These are phyloP conservation scores for Ectropis crepuscularia DNA, from an alignment of 2,888 invertebrate genomes.

Conservation along the genomic window DNA sequence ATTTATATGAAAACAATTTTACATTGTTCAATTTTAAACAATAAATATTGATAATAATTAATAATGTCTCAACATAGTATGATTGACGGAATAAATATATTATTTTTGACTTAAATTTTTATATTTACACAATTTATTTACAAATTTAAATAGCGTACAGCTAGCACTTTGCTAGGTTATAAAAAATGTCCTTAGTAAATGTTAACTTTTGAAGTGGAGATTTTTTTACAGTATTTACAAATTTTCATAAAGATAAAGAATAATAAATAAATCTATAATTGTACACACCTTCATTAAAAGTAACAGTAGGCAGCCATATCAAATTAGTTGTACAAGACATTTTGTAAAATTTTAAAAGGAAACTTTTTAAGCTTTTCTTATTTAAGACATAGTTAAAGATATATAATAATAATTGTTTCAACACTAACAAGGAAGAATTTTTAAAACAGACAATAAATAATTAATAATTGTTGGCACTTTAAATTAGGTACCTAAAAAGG, in stretches of 20 bases:
- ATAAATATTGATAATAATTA: conserved; percentile 74
- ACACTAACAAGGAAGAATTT: conserved; percentile 33
- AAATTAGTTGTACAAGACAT: not conserved
- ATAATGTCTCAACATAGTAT: conserved; percentile 63
- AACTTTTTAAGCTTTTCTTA: not conserved
- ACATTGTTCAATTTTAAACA: conserved; percentile 77
- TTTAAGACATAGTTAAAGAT: conserved; percentile 31
- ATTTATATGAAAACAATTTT: conserved; percentile 81
- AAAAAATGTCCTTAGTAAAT: conserved; percentile 53
- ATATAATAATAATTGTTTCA: conserved; percentile 25
- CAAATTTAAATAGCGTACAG: conserved; percentile 55
- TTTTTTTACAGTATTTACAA: conserved; percentile 79
- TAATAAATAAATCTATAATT: conserved; percentile 9
- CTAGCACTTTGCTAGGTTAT: conserved; percentile 66
- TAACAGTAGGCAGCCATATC: too few species aligned
- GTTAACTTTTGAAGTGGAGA: conserved; percentile 43
- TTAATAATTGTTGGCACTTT: conserved; percentile 51
- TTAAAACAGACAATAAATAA: conserved; percentile 35
- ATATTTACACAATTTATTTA: conserved; percentile 78
- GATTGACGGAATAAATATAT: conserved; percentile 77
- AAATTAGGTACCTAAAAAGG: conserved; percentile 37
- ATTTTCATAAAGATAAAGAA: conserved; percentile 10
- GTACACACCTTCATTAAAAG: not conserved
- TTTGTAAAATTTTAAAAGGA: conserved; percentile 7
- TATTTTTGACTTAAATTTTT: conserved; percentile 63